A percentile compares a stretch with the other conserved stretches of the same genome.
phyloP scores from a whole-genome alignment of 2,888 invertebrate species.

The Orthosia incerta region DNA sequence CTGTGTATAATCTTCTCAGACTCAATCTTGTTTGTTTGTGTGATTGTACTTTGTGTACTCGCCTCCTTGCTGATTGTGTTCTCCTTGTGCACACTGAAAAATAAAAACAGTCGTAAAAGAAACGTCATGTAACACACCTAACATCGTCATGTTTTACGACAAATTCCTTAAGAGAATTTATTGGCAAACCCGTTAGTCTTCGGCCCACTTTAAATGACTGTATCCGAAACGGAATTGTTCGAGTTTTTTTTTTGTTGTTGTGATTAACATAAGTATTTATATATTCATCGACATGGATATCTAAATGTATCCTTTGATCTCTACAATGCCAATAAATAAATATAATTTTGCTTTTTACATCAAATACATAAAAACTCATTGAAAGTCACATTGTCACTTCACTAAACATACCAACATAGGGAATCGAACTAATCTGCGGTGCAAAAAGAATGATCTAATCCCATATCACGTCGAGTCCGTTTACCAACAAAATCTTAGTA shows the following conservation, averaged over 20 bases:
- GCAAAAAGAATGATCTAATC: constrained; percentile 8
- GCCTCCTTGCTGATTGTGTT: constrained; percentile 83
- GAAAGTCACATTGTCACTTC: background rate
- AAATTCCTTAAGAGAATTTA: constrained; percentile 51
- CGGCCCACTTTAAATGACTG: constrained; percentile 46
- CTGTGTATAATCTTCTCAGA: constrained; percentile 83
- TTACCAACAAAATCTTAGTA: constrained; percentile 49
- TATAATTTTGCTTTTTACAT: background rate
- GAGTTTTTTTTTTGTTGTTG: constrained; percentile 20
- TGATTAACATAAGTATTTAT: constrained; percentile 22
- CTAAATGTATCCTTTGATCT: background rate
- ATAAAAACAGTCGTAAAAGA: constrained; percentile 32
- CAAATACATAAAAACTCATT: background rate
- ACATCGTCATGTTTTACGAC: constrained; percentile 32
- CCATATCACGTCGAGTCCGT: background rate
- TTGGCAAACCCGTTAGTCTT: constrained; percentile 37
- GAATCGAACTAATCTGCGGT: background rate
- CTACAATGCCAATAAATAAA: background rate
- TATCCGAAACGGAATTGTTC: constrained; percentile 31
- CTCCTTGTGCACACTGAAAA: constrained; percentile 87
- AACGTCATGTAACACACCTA: constrained; percentile 33
- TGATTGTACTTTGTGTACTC: constrained; percentile 82
- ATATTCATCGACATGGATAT: background rate
- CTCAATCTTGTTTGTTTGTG: constrained; percentile 85
- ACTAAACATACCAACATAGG: background rate